Percentiles rank a stretch among this genome's conserved stretches.
Conservation (phyloP, 2,888 invertebrate species). For the Liposcelis brunnea region DNA sequence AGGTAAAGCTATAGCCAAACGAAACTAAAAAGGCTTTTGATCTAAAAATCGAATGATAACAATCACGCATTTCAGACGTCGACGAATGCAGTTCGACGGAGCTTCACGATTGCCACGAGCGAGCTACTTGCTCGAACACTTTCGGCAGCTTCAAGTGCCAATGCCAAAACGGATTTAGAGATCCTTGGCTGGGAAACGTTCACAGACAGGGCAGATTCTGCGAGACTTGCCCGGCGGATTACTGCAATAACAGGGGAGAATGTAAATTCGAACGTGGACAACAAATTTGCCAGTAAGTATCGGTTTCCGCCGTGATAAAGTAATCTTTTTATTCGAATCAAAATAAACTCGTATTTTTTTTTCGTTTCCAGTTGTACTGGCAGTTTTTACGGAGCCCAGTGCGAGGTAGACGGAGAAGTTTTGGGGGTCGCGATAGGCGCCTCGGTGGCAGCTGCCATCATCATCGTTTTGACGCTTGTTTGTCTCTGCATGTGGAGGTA, state of each 20-base stretch:
- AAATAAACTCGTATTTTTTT: background rate
- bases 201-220: slow-evolving; percentile 56
- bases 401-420: slow-evolving; percentile 84
- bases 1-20: too few species aligned
- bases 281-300: slow-evolving; percentile 54
- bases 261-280: slow-evolving; percentile 61
- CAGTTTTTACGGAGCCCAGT: slow-evolving; percentile 72
- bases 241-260: slow-evolving; percentile 72
- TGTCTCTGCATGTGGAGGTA: slow-evolving; percentile 85
- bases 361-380: slow-evolving; percentile 48
- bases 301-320: background rate
- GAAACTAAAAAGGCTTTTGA: too few species aligned
- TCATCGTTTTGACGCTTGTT: slow-evolving; percentile 70
- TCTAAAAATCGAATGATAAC: slow-evolving; percentile 2
- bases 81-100: slow-evolving; percentile 73
- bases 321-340: background rate
- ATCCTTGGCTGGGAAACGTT: slow-evolving; percentile 50
- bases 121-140: slow-evolving; percentile 60
- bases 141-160: slow-evolving; percentile 69
- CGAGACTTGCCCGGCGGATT: slow-evolving; percentile 49
- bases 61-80: slow-evolving; percentile 48
- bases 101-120: slow-evolving; percentile 66
- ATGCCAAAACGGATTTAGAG: slow-evolving; percentile 58
- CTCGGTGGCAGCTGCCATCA: slow-evolving; percentile 71
- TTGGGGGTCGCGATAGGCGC: slow-evolving; percentile 82